phyloP scores from a whole-genome alignment of 2,797 vertebrate species.

The Syndactyla subalaris region DNA sequence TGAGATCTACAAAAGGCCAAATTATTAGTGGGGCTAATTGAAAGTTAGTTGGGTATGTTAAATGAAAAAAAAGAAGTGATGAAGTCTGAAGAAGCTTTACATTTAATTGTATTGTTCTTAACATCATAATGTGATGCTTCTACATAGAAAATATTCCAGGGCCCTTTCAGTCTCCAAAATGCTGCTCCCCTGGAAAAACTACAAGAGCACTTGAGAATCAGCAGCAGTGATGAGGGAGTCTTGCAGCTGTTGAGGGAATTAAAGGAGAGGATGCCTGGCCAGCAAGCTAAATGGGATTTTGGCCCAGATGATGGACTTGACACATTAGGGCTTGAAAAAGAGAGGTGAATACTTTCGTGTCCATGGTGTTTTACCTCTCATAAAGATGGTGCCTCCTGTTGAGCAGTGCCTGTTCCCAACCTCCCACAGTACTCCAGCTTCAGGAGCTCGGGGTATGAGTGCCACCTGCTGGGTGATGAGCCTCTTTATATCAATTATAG shows the following conservation, averaged over 20 bases:
- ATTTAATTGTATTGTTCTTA: neutral
- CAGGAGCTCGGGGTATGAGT: neutral
- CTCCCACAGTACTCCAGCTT: neutral
- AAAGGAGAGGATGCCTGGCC: neutral
- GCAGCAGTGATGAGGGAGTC: neutral
- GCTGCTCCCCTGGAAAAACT: neutral
- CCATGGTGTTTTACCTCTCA: neutral
- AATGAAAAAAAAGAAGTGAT: neutral
- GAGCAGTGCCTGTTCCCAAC: neutral
- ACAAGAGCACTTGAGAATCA: neutral
- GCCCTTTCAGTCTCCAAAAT: neutral
- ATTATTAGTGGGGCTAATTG: slow-evolving; percentile 24
- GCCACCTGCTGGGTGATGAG: slow-evolving; percentile 60
- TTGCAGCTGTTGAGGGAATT: neutral
- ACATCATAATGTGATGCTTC: neutral
- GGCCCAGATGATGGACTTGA: neutral
- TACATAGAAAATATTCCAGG: neutral
- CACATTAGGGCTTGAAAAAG: neutral
- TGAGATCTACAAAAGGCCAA: slow-evolving; percentile 17
- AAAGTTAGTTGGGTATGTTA: neutral
- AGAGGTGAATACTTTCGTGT: accelerated
- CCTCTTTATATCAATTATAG: neutral
- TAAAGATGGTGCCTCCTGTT: neutral
- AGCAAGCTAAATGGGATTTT: neutral
- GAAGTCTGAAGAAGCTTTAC: slow-evolving; percentile 23